Percentiles rank a stretch among this genome's conserved stretches.
Evolutionary conservation across 1,140 invertebrate species (phyloP).

Genomic region (Macrobrachium nipponense): DNA sequence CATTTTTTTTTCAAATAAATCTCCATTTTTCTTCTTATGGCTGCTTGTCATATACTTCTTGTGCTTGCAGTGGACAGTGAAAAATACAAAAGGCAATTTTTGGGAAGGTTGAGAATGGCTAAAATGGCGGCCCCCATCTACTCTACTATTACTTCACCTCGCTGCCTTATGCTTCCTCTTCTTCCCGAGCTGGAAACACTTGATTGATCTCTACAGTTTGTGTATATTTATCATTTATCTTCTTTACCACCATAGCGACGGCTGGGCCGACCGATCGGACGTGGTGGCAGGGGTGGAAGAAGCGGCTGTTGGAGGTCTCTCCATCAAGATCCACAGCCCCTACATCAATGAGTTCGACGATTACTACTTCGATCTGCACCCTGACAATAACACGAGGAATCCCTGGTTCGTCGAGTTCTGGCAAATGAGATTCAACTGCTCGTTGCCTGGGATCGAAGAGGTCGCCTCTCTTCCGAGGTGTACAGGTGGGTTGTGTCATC

Average conservation of each 20-base stretch:
- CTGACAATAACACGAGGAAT: conserved; percentile 73
- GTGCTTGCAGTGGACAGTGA: too few relatives aligned
- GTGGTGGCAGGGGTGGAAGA: conserved; percentile 78
- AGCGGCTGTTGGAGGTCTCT: conserved; percentile 80
- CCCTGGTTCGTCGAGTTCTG: conserved; percentile 81
- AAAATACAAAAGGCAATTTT: too few relatives aligned
- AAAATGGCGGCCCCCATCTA: too few relatives aligned
- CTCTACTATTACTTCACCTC: too few relatives aligned
- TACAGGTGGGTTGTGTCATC: neutral
- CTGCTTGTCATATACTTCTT: too few relatives aligned
- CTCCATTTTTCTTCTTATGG: too few relatives aligned
- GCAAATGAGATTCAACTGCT: conserved; percentile 74
- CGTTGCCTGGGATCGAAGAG: conserved; percentile 70
- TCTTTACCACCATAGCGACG: conserved; percentile 74
- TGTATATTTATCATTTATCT: neutral
- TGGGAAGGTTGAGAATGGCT: too few relatives aligned
- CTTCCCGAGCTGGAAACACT: neutral
- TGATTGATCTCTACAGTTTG: too few relatives aligned
- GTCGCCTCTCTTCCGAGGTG: conserved; percentile 9
- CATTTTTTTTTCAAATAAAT: too few relatives aligned
- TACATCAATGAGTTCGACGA: conserved; percentile 77
- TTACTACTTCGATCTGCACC: conserved; percentile 77
- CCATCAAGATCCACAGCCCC: conserved; percentile 81
- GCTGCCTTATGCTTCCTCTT: neutral
- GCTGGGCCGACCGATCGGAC: conserved; percentile 81